These are phyloP conservation scores for Adelosebastes latens DNA, from an alignment of 2,797 vertebrate genomes.

Conservation along the genomic window DNA sequence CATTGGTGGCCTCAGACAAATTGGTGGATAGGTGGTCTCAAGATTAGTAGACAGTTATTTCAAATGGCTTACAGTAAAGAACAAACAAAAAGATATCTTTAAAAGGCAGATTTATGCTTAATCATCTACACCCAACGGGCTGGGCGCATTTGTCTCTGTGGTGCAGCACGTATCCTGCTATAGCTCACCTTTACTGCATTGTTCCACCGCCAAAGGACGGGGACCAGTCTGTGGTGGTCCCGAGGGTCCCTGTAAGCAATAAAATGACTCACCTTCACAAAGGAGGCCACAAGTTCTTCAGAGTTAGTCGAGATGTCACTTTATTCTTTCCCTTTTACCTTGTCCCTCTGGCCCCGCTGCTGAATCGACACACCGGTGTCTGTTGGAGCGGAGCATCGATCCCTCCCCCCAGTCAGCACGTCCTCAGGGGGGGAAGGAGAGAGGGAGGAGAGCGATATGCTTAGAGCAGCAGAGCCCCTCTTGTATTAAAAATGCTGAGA, in stretches of 20 bases:
- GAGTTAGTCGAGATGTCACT: constrained; percentile 62
- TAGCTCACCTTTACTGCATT: constrained; percentile 35
- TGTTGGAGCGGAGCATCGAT: constrained; percentile 77
- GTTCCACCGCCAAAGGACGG: constrained; percentile 40
- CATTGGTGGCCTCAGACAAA: not conserved
- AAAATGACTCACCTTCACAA: constrained; percentile 77
- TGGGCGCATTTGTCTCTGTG: constrained; percentile 10
- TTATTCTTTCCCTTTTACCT: constrained; percentile 49
- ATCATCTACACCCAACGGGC: not conserved
- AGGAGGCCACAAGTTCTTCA: constrained; percentile 66
- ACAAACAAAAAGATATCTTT: not conserved
- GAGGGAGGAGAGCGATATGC: constrained; percentile 63
- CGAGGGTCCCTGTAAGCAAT: constrained; percentile 43
- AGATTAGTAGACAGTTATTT: not conserved
- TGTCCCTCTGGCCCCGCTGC: constrained; percentile 70
- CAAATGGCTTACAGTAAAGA: not conserved
- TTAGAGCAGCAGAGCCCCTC: constrained; percentile 75
- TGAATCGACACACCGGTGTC: constrained; percentile 80
- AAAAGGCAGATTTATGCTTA: not conserved
- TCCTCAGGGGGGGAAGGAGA: constrained; percentile 46
- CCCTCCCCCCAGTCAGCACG: constrained; percentile 59
- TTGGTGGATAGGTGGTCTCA: not conserved
- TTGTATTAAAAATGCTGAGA: constrained; percentile 78
- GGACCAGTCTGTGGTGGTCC: constrained; percentile 38
- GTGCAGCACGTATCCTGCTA: not conserved